phyloP scores from a whole-genome alignment of 2,113 vertebrate genomes.

The Chrysemys picta region DNA sequence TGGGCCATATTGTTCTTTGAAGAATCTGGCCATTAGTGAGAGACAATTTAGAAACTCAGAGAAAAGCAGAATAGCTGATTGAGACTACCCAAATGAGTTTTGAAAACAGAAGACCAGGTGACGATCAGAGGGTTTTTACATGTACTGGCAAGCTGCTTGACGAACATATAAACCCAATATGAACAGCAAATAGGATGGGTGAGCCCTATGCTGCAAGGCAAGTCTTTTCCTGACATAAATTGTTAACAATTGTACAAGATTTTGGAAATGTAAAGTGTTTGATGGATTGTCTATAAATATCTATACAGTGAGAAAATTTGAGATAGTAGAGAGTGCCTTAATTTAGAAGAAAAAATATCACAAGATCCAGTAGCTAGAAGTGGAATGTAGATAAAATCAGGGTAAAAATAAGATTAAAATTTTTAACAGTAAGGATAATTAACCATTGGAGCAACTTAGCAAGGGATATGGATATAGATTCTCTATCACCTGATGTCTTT shows the following conservation, averaged over 20 bases:
- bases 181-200: background rate
- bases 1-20: background rate
- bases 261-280: background rate
- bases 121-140: background rate
- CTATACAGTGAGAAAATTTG: background rate
- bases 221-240: background rate
- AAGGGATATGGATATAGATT: background rate
- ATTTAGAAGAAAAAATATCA: background rate
- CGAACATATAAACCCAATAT: too few species aligned
- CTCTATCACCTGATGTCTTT: background rate
- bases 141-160: background rate
- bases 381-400: background rate
- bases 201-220: background rate
- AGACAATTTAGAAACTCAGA: background rate
- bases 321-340: background rate
- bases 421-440: background rate
- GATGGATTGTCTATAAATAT: background rate
- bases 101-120: background rate
- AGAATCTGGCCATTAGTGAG: background rate
- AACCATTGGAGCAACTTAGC: background rate
- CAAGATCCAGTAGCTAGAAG: background rate
- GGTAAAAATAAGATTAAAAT: background rate
- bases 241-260: background rate
- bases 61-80: background rate
- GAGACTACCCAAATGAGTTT: background rate